phyloP scores from a whole-genome alignment of 2,888 invertebrate genomes.

The Escarpia spicata region DNA sequence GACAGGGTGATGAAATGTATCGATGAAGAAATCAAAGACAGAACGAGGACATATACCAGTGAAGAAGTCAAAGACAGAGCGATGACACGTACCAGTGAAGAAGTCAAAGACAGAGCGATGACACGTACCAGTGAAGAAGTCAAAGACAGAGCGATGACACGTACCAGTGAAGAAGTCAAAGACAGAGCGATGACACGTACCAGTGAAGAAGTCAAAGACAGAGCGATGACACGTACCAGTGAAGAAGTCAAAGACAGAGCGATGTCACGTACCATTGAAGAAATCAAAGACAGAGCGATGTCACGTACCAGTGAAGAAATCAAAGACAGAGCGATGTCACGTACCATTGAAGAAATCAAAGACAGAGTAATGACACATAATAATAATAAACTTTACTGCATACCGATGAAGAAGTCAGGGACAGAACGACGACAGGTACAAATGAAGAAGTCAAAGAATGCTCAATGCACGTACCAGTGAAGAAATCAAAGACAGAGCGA shows the following conservation, averaged over 20 bases:
- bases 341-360: background rate
- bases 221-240: no score
- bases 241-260: no score
- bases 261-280: no score
- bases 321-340: background rate
- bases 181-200: constrained; percentile 68
- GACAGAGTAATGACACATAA: background rate
- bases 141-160: no score
- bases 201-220: background rate
- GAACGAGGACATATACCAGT: background rate
- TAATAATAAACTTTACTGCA: background rate
- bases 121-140: constrained; percentile 85
- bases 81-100: background rate
- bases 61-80: background rate
- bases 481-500: constrained; percentile 86
- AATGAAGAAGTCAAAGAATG: background rate
- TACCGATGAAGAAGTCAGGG: constrained; percentile 93
- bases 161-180: constrained; percentile 96
- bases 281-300: no score
- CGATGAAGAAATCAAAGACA: background rate
- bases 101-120: background rate
- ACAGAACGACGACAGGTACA: constrained; percentile 68
- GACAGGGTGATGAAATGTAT: background rate
- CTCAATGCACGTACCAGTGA: constrained; percentile 75
- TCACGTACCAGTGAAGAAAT: no score